Evolutionary conservation across 2,888 invertebrate species (phyloP).

Genomic region (Drosophila prostipennis): DNA sequence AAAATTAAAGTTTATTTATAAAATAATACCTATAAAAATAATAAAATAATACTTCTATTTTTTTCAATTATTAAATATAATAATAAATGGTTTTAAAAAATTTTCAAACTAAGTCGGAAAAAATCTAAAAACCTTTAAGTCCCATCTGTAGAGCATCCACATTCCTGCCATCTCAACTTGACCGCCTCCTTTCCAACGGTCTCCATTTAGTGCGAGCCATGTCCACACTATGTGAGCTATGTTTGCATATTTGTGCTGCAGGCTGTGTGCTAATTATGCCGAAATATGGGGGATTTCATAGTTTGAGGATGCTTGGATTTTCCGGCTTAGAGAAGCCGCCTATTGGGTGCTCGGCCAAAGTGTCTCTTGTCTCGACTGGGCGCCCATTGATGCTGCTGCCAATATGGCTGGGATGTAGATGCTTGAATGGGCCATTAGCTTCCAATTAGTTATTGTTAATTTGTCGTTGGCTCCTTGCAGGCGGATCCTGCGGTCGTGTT

Average conservation of each 20-base stretch:
- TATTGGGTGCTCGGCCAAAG: slow-evolving; percentile 54
- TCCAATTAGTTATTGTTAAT: slow-evolving; percentile 76
- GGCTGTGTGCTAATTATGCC: slow-evolving; percentile 64
- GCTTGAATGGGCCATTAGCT: slow-evolving; percentile 63
- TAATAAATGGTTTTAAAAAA: no score
- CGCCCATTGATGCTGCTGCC: slow-evolving; percentile 13
- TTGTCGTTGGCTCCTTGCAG: slow-evolving; percentile 51
- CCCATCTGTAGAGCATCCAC: no score
- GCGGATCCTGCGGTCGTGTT: slow-evolving; percentile 26
- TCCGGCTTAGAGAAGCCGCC: slow-evolving; percentile 8
- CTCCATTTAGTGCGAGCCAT: not conserved
- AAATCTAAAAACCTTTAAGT: no score
- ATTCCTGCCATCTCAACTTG: not conserved
- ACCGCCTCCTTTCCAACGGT: not conserved
- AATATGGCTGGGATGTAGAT: slow-evolving; percentile 35
- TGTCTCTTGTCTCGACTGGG: slow-evolving; percentile 26
- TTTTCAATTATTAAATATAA: no score
- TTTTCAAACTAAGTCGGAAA: no score
- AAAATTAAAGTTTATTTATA: no score
- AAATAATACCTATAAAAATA: no score
- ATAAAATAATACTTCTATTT: no score
- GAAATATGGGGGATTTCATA: slow-evolving; percentile 47
- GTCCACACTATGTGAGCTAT: slow-evolving; percentile 9
- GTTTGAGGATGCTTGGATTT: slow-evolving; percentile 35
- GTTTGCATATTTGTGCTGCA: slow-evolving; percentile 45